Evolutionary conservation across 2,113 vertebrate genomes (phyloP).

Genomic region (Amphiprion percula): DNA sequence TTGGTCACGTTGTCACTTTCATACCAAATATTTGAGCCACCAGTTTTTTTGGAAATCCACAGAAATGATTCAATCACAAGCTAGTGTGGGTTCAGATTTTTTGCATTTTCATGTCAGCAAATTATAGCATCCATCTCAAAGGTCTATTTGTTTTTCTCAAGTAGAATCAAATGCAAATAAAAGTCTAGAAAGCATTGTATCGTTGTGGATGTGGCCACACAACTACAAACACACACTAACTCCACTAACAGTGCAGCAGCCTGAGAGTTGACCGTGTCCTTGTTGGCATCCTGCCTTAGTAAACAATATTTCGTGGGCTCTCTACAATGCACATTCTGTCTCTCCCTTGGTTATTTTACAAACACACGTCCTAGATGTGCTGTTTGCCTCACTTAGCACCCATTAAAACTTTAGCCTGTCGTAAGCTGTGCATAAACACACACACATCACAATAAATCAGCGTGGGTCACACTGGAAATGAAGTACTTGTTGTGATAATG

Average conservation of each 20-base stretch:
- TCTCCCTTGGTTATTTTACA: conserved; percentile 7
- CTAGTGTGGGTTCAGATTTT: too few relatives aligned
- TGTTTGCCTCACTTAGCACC: conserved; percentile 42
- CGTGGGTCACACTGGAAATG: not conserved
- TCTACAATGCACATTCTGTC: conserved; percentile 14
- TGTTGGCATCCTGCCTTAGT: conserved; percentile 38
- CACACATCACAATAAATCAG: conserved; percentile 5
- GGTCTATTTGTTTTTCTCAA: conserved; percentile 17
- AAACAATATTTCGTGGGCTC: conserved; percentile 45
- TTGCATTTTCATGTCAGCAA: too few relatives aligned
- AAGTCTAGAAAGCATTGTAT: conserved; percentile 11
- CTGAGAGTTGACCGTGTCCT: conserved; percentile 5
- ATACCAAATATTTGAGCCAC: too few relatives aligned
- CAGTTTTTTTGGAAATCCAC: too few relatives aligned
- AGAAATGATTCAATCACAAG: too few relatives aligned
- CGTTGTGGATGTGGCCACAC: conserved; percentile 18
- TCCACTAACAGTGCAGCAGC: not conserved
- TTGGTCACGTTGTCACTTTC: too few relatives aligned
- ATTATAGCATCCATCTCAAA: too few relatives aligned
- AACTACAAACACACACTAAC: conserved; percentile 6
- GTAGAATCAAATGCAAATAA: not conserved
- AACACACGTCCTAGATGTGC: conserved; percentile 4
- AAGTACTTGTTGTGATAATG: conserved; percentile 36
- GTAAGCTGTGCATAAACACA: conserved; percentile 31
- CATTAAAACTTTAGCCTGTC: conserved; percentile 29